Percentiles rank a stretch among this genome's conserved stretches.
Evolutionary conservation across 2,888 invertebrate genomes (phyloP).

Genomic region (Baccha elongata): DNA sequence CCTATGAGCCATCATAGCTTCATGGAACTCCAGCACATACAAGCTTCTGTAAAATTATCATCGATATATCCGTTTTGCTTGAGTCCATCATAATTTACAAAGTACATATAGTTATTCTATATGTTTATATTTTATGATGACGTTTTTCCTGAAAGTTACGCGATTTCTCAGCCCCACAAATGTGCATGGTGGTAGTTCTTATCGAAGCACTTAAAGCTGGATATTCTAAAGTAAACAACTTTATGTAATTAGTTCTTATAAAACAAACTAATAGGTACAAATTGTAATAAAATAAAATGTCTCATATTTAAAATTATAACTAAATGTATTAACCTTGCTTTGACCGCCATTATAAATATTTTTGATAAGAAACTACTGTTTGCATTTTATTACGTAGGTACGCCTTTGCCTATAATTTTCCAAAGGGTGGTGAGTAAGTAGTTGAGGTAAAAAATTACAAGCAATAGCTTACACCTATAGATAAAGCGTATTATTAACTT

Average conservation of each 20-base stretch:
- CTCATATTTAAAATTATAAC: slow-evolving; percentile 48
- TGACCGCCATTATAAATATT: slow-evolving; percentile 59
- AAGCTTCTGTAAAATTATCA: too few relatives aligned
- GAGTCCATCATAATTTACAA: too few relatives aligned
- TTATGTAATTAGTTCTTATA: slow-evolving; percentile 41
- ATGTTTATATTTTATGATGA: too few relatives aligned
- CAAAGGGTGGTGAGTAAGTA: slow-evolving; percentile 50
- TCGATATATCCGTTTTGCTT: too few relatives aligned
- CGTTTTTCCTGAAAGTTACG: too few relatives aligned
- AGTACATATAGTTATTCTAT: too few relatives aligned
- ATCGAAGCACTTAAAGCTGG: slow-evolving; percentile 5
- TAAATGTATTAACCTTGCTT: slow-evolving; percentile 65
- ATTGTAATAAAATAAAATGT: slow-evolving; percentile 3
- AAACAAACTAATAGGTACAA: slow-evolving; percentile 18
- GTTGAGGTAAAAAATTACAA: neutral
- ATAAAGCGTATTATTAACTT: slow-evolving; percentile 45
- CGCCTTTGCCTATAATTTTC: slow-evolving; percentile 1
- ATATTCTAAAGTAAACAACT: slow-evolving; percentile 25
- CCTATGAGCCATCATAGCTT: too few relatives aligned
- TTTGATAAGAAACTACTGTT: slow-evolving; percentile 61
- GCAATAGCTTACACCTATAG: neutral
- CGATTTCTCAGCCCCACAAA: too few relatives aligned
- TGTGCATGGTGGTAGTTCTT: slow-evolving; percentile 17
- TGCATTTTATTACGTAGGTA: slow-evolving; percentile 32
- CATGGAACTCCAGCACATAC: too few relatives aligned